A percentile compares a stretch with the other conserved stretches of the same genome.
phyloP scores from a whole-genome alignment of 92 coral and sea anemone species.

The Zoanthus solanderi region DNA sequence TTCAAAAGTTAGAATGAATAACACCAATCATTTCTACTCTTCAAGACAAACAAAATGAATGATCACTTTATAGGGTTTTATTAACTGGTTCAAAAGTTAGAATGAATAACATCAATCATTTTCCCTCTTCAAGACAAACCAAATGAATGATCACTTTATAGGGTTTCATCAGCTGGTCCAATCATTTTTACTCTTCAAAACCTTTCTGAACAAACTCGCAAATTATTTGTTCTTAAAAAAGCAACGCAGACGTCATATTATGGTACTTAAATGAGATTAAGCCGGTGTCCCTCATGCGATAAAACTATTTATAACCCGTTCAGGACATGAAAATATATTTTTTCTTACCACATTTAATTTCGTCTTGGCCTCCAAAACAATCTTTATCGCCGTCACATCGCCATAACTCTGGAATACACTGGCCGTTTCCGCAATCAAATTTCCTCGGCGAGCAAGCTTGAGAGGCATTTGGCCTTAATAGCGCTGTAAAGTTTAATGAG shows the following conservation, averaged over 20 bases:
- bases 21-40: too few relatives aligned
- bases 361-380: conserved; percentile 41
- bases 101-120: too few relatives aligned
- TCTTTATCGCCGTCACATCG: conserved; percentile 44
- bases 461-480: background rate
- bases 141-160: too few relatives aligned
- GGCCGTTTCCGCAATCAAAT: conserved; percentile 45
- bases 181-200: too few relatives aligned
- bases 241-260: background rate
- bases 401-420: conserved; percentile 41
- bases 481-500: conserved; percentile 1
- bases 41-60: too few relatives aligned
- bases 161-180: too few relatives aligned
- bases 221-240: background rate
- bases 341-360: conserved; percentile 22
- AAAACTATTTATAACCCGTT: background rate
- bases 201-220: background rate
- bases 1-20: too few relatives aligned
- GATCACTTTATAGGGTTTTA: too few relatives aligned
- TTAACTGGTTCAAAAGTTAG: too few relatives aligned
- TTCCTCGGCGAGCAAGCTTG: conserved; percentile 26
- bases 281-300: background rate
- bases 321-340: background rate
- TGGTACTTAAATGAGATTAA: background rate
- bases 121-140: too few relatives aligned